Conservation (phyloP, 2,888 invertebrate species). For the Lamproptera curius region DNA sequence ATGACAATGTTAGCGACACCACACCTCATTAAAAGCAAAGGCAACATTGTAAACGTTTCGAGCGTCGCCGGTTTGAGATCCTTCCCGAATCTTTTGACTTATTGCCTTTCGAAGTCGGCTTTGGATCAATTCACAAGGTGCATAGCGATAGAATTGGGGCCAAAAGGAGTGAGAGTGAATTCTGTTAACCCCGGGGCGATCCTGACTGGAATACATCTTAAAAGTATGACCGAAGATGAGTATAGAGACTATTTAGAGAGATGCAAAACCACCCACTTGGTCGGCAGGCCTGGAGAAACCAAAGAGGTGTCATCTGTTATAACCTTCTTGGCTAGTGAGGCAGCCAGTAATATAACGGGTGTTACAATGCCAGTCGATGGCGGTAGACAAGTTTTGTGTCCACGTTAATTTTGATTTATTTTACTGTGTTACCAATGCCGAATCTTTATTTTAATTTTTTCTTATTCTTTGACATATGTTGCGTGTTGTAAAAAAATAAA, state of each 20-base stretch:
- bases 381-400: conserved; percentile 92
- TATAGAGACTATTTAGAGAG: conserved; percentile 91
- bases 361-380: conserved; percentile 93
- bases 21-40: conserved; percentile 86
- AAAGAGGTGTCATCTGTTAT: conserved; percentile 93
- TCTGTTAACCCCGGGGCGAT: conserved; percentile 96
- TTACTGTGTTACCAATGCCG: no score
- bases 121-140: conserved; percentile 96
- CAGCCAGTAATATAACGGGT: conserved; percentile 91
- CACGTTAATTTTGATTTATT: conserved; percentile 71
- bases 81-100: conserved; percentile 93
- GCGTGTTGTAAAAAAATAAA: no score
- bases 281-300: conserved; percentile 90
- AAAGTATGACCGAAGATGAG: conserved; percentile 86
- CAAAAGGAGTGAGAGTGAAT: conserved; percentile 90
- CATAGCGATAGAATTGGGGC: conserved; percentile 88
- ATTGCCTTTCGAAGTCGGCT: conserved; percentile 95
- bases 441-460: no score
- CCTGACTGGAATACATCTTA: conserved; percentile 89
- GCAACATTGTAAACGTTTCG: conserved; percentile 95
- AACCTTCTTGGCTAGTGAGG: conserved; percentile 91
- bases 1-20: conserved; percentile 91
- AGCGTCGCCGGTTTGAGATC: conserved; percentile 93
- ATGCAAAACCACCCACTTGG: conserved; percentile 91
- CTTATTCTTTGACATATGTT: no score